phyloP scores from a whole-genome alignment of 2,113 vertebrate genomes.

The Rhinopomastus cyanomelas region DNA sequence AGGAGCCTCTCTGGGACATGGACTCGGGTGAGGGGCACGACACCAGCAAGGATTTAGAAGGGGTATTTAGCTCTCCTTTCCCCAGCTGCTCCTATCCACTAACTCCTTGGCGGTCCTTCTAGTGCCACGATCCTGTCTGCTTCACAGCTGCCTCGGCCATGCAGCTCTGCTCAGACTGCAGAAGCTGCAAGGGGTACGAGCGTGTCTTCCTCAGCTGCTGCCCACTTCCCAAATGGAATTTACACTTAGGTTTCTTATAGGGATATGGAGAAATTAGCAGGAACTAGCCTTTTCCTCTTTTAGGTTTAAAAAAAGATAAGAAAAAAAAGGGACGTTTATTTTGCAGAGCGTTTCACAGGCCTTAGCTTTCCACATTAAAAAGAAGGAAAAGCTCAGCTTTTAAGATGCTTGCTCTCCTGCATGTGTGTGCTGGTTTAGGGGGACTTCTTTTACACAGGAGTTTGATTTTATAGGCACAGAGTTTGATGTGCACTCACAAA shows the following conservation, averaged over 20 bases:
- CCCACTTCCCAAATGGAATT: conserved; percentile 67
- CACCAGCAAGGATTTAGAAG: not conserved
- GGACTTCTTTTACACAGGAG: not conserved
- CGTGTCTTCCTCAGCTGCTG: not conserved
- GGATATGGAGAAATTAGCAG: conserved; percentile 34
- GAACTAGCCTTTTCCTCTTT: conserved; percentile 65
- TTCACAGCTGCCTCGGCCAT: not conserved
- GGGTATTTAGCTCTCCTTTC: not conserved
- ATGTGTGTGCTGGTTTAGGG: not conserved
- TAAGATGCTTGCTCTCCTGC: not conserved
- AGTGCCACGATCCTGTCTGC: not conserved
- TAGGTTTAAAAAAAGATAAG: conserved; percentile 23
- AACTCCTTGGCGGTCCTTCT: not conserved
- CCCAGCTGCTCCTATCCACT: not conserved
- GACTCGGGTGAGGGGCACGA: accelerated
- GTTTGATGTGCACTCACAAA: not conserved
- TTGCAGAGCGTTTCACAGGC: not conserved
- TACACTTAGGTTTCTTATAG: conserved; percentile 23
- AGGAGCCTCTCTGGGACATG: not conserved
- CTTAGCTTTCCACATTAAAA: not conserved
- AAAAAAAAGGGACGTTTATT: not conserved
- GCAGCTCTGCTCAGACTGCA: not conserved
- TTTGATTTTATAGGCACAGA: not conserved
- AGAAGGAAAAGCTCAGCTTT: not conserved
- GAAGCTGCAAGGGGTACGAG: conserved; percentile 11